Evolutionary conservation across 1,140 invertebrate genomes (phyloP), one percentile per base, ranked within the genome.

Genomic region (Tetramorium simillimum): DNA sequence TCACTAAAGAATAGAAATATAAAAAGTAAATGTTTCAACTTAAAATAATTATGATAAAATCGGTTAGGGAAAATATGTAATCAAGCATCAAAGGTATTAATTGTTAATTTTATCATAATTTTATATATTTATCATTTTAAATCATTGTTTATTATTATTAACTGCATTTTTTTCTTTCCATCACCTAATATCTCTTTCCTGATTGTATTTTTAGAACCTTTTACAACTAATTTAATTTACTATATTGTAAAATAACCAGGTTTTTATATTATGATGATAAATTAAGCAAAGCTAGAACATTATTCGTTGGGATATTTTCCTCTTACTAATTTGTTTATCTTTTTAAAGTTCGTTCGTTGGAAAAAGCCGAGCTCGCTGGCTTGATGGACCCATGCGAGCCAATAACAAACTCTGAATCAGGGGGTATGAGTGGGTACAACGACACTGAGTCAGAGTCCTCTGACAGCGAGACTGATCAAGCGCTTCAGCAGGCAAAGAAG

Each of bases 331-430:
- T 16, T 81, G 51, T 88, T 75, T 87, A 89, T 86, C 76, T 91
- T 75, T 95, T 24, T 96, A 28, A 92, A 97, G 97, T 97, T 94
- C 96, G 97, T 75, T 96, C 96, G 16, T 94, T 97, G 90, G 97
- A 97, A 91, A 97, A 97, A 94, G 97, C 97, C 5, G 97, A 97
- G 93, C 94, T 96, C 80, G 96, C 96, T 51, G 97, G 97, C 10
- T 96, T 96, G 89, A 95, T 96, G 21, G 96, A 97, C 88, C 93
- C 95, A 0, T 95, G 94, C 76, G 96, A 95, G 33, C 33, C 33
- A 33, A 33, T 33, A 86, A 93, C 95, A 7, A 95, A 95, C 80
- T 94, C 95, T 62, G 95, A 95, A 89, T 93, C 92, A 24, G 94
- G 91, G 65, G 91, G 88, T 58, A 95, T 94, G 73, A 92, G 92